phyloP scores from a whole-genome alignment of 1,140 invertebrate species.

The Drosophila grimshawi region DNA sequence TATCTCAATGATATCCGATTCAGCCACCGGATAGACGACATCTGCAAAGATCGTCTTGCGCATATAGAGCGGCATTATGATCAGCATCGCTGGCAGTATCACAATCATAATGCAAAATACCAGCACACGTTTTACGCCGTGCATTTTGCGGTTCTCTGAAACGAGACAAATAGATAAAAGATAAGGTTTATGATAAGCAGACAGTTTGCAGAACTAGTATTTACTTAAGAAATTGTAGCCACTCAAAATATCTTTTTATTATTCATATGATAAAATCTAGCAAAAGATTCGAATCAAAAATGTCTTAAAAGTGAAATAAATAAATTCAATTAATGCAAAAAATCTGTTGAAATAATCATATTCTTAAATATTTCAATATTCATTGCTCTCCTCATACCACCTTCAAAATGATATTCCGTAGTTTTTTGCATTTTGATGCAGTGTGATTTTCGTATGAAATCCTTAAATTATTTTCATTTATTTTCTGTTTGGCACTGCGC shows the following conservation, averaged over 20 bases:
- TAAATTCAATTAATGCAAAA: too few species aligned
- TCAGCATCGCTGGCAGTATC: constrained; percentile 89
- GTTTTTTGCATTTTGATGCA: constrained; percentile 63
- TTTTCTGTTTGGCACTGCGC: neutral
- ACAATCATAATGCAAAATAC: constrained; percentile 90
- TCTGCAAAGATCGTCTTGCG: constrained; percentile 90
- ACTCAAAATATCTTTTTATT: neutral
- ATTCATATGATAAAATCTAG: neutral
- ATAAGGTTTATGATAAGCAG: constrained; percentile 38
- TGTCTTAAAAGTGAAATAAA: too few species aligned
- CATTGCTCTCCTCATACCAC: constrained; percentile 21
- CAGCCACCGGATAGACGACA: constrained; percentile 90
- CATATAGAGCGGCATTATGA: constrained; percentile 90
- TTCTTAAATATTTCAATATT: neutral
- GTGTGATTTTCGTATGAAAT: constrained; percentile 10
- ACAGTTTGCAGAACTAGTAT: constrained; percentile 14
- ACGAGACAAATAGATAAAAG: constrained; percentile 64
- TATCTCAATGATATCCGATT: constrained; percentile 92
- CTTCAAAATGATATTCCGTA: constrained; percentile 79
- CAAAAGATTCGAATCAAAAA: neutral
- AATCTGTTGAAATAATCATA: too few species aligned
- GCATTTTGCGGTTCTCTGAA: constrained; percentile 89
- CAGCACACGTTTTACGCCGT: constrained; percentile 89
- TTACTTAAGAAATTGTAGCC: neutral
- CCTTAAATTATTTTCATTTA: constrained; percentile 3